Evolutionary conservation across 1,140 invertebrate species (phyloP).

Genomic region (Phymorhynchus buccinoides): DNA sequence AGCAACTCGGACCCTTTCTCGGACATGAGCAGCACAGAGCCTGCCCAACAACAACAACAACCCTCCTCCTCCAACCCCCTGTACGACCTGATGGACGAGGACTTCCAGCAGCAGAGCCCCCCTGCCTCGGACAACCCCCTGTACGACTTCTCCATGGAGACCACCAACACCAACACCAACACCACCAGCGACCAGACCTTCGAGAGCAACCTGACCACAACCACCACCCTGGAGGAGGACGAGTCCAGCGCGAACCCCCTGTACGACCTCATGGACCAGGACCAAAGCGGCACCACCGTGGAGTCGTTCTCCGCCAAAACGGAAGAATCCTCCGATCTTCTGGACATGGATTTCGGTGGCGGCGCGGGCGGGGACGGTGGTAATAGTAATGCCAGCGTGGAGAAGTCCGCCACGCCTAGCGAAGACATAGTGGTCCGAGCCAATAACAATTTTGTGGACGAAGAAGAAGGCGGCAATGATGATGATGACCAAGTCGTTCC

Average conservation of each 20-base stretch:
- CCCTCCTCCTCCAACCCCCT: slow-evolving; percentile 49
- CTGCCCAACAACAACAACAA: too few relatives aligned
- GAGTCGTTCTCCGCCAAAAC: background rate
- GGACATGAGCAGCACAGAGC: slow-evolving; percentile 38
- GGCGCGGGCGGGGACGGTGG: too few relatives aligned
- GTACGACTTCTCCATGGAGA: slow-evolving; percentile 40
- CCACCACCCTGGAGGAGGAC: background rate
- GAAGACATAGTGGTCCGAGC: slow-evolving; percentile 31
- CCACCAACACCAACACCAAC: slow-evolving; percentile 35
- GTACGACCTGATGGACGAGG: slow-evolving; percentile 45
- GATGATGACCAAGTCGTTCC: slow-evolving; percentile 28
- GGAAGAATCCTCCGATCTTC: slow-evolving; percentile 38
- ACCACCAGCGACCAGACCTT: slow-evolving; percentile 31
- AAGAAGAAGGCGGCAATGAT: slow-evolving; percentile 14
- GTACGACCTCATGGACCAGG: slow-evolving; percentile 46
- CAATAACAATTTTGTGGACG: slow-evolving; percentile 11
- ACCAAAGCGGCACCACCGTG: background rate
- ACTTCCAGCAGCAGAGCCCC: background rate
- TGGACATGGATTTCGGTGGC: slow-evolving; percentile 39
- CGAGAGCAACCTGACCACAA: slow-evolving; percentile 20
- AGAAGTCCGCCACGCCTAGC: slow-evolving; percentile 27
- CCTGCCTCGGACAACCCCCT: slow-evolving; percentile 17
- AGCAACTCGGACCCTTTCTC: slow-evolving; percentile 39
- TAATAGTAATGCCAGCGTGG: too few relatives aligned
- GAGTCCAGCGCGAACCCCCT: slow-evolving; percentile 38